phyloP scores from a whole-genome alignment of 1,140 invertebrate species.

The Drosophila leontia region DNA sequence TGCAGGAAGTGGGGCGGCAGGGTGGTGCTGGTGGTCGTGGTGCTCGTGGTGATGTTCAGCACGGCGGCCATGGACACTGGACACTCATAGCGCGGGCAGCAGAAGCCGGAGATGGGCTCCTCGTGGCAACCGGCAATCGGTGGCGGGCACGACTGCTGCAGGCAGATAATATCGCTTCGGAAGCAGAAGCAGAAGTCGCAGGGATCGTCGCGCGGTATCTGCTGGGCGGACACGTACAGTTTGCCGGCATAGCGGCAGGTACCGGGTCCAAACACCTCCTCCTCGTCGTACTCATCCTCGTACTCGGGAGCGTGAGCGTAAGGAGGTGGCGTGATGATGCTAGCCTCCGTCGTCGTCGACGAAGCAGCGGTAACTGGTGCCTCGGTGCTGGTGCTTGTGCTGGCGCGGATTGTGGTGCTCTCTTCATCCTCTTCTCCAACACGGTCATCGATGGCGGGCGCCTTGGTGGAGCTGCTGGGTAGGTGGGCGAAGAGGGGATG shows the following conservation, averaged over 20 bases:
- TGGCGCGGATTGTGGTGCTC: constrained; percentile 9
- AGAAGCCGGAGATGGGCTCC: constrained; percentile 96
- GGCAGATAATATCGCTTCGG: constrained; percentile 96
- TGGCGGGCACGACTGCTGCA: constrained; percentile 97
- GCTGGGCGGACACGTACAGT: constrained; percentile 96
- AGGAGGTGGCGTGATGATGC: constrained; percentile 73
- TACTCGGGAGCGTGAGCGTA: constrained; percentile 81
- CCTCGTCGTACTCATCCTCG: constrained; percentile 89
- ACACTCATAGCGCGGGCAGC: constrained; percentile 97
- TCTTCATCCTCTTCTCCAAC: constrained; percentile 48
- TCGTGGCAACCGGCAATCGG: constrained; percentile 95
- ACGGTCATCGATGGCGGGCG: constrained; percentile 53
- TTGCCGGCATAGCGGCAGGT: constrained; percentile 96
- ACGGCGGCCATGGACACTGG: constrained; percentile 93
- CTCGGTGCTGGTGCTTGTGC: constrained; percentile 48
- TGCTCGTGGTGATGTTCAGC: constrained; percentile 92
- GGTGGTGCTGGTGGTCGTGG: constrained; percentile 94
- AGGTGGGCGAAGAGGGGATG: constrained; percentile 73
- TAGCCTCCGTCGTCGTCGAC: constrained; percentile 56
- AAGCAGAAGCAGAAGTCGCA: constrained; percentile 99
- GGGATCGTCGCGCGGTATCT: constrained; percentile 96
- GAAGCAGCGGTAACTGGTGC: constrained; percentile 28
- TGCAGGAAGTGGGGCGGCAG: constrained; percentile 92
- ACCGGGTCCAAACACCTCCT: constrained; percentile 92
- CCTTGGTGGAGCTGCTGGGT: constrained; percentile 52